Evolutionary conservation across 2,888 invertebrate species (phyloP), one percentile per base, ranked within the genome.

Genomic region (Branchinecta sandiegonensis): DNA sequence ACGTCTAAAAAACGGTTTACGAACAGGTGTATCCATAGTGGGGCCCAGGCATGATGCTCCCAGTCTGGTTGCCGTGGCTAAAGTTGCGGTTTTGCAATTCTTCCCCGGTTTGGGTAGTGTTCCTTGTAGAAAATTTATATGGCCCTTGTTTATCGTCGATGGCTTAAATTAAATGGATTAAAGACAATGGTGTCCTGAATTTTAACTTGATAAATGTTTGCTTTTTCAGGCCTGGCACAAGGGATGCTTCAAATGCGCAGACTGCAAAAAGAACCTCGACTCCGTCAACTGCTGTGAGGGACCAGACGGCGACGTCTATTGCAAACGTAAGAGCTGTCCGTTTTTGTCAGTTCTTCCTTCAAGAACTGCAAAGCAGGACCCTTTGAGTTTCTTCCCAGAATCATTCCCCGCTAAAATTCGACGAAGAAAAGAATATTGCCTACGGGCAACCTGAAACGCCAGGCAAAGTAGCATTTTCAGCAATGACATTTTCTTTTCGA

Each of bases 261-360:
- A 86, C 75, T 93, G 92, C 82, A 81, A 83, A 76, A 92, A 90
- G 83, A 83, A 88, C 78, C 84, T 93, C 83, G 91, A 93, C 82
- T 92, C 92, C 74, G 85, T 88, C 77, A 89, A 88, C 82, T 90
- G 89, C 83, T 91, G 91, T 80, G 93, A 92, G 81, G 94, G 90
- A 77, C 89, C 94, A 76, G 92, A 94, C 79, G 90, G 89, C 83
- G 90, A 94, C 78, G 90, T 94, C 83, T 95, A 92, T 83, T 95
- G 95, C 83, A 94, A 90, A 88, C 90, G 92, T 90, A 83, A 47
- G 46, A 10, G 9, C 37, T 10, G 47, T 6, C 12, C 7, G 11
- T 46, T 68, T 46, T 37, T 37, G 3, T 37, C 37, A 37, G 37
- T 37, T 37, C 37, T 37, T 37, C 6, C 6, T 37, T 37, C 37